phyloP scores from a whole-genome alignment of 53 echinoderm and acorn worm species.

The Paracentrotus lividus region DNA sequence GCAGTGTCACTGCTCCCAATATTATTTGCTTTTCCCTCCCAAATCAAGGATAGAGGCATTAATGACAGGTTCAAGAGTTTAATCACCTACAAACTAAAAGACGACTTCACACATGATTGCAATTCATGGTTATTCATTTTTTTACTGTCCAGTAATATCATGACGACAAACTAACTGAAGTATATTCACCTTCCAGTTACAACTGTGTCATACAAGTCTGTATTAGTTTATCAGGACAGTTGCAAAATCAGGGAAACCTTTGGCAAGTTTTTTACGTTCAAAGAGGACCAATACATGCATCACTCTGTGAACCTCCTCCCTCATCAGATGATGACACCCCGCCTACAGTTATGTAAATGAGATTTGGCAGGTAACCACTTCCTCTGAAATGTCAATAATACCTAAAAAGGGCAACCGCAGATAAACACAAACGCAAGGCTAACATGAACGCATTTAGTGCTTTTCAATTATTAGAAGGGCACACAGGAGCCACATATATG shows the following conservation, averaged over 20 bases:
- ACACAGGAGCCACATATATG: conserved; percentile 13
- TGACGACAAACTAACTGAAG: not conserved
- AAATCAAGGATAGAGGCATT: not conserved
- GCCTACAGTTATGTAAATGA: conserved; percentile 9
- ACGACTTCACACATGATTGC: not conserved
- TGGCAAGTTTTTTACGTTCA: not conserved
- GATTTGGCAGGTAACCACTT: conserved; percentile 39
- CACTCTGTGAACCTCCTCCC: not conserved
- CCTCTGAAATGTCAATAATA: conserved; percentile 39
- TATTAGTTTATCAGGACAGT: not conserved
- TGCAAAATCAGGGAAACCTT: not conserved
- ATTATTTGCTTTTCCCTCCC: not conserved
- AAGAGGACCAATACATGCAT: not conserved
- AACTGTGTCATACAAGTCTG: not conserved
- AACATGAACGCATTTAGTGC: not conserved
- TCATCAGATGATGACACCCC: not conserved
- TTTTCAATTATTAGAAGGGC: conserved; percentile 10
- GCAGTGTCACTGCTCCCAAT: conserved; percentile 10
- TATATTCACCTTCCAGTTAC: not conserved
- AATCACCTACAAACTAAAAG: conserved; percentile 25
- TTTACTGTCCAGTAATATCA: not conserved
- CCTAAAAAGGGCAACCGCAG: conserved; percentile 1
- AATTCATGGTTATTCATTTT: conserved; percentile 1
- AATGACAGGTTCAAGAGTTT: conserved; percentile 45
- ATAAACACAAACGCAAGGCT: conserved; percentile 39